Evolutionary conservation across 2,888 invertebrate genomes (phyloP).

Genomic region (Oithona nana): DNA sequence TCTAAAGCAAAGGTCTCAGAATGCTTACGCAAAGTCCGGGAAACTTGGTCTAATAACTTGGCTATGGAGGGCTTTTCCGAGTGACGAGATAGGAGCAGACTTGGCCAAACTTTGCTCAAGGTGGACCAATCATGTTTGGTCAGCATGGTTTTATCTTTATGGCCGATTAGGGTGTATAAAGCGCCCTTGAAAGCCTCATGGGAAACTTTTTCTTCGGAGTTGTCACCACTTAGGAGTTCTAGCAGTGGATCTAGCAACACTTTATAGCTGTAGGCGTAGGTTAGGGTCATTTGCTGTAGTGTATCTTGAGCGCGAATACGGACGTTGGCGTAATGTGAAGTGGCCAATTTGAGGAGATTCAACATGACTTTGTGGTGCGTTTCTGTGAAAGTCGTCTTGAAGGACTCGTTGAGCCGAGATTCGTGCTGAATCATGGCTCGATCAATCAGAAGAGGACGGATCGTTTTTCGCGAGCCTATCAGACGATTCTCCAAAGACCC

Average conservation of each 20-base stretch:
- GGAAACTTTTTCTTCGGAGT: conserved; percentile 35
- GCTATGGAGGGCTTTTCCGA: conserved; percentile 70
- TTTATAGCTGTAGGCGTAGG: conserved; percentile 48
- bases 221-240: conserved; percentile 37
- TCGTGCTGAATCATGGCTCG: conserved; percentile 46
- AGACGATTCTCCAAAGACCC: conserved; percentile 42
- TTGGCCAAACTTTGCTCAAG: conserved; percentile 52
- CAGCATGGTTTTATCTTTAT: conserved; percentile 42
- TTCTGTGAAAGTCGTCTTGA: conserved; percentile 18
- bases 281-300: conserved; percentile 40
- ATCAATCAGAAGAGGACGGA: conserved; percentile 44
- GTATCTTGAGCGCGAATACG: conserved; percentile 45
- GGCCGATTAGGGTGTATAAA: conserved; percentile 51
- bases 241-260: conserved; percentile 41
- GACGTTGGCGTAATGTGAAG: conserved; percentile 43
- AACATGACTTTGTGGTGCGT: conserved; percentile 28
- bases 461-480: conserved; percentile 39
- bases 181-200: conserved; percentile 51
- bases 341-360: conserved; percentile 41
- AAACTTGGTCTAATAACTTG: conserved; percentile 28
- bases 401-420: conserved; percentile 28
- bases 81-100: conserved; percentile 50
- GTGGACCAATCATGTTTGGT: conserved; percentile 56
- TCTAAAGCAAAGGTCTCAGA: conserved; percentile 23
- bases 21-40: conserved; percentile 21